Evolutionary conservation across 2,888 invertebrate species (phyloP).

Genomic region (Synanthedon andrenaeformis): DNA sequence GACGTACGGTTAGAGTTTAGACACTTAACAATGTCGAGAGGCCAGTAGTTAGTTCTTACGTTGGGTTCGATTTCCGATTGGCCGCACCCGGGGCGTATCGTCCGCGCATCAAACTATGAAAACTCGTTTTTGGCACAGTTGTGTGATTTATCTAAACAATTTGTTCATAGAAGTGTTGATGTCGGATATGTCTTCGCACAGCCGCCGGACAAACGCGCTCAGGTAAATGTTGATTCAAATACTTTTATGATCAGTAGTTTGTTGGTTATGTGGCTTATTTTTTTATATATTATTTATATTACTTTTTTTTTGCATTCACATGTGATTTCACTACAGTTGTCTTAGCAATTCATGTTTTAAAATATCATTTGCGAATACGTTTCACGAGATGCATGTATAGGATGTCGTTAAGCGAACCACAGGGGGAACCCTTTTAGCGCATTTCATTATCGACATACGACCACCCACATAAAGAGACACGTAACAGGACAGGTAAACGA

Average conservation of each 20-base stretch:
- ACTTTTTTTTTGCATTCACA: conserved; percentile 64
- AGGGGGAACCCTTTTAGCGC: no score
- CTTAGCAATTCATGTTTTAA: conserved; percentile 59
- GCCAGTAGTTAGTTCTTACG: no score
- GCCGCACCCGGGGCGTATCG: no score
- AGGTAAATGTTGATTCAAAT: conserved; percentile 36
- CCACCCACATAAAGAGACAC: no score
- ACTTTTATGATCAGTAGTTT: conserved; percentile 25
- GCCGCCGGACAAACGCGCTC: conserved; percentile 16
- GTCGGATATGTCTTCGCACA: conserved; percentile 20
- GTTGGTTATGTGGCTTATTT: conserved; percentile 65
- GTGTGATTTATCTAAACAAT: conserved; percentile 3
- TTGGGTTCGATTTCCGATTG: no score
- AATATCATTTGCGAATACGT: conserved; percentile 3
- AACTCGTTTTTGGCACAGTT: conserved; percentile 4
- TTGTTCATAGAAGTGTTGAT: conserved; percentile 33
- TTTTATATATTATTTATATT: conserved; percentile 57
- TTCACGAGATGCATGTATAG: conserved; percentile 35
- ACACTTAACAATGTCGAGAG: no score
- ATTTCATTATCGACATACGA: no score
- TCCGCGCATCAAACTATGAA: background rate
- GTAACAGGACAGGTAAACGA: no score
- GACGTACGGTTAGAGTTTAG: no score
- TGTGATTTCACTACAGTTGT: conserved; percentile 69
- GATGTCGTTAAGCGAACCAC: no score